Base-by-base conservation (phyloP, 2,888 invertebrate genomes). In the Monochamus alternatus region DNA sequence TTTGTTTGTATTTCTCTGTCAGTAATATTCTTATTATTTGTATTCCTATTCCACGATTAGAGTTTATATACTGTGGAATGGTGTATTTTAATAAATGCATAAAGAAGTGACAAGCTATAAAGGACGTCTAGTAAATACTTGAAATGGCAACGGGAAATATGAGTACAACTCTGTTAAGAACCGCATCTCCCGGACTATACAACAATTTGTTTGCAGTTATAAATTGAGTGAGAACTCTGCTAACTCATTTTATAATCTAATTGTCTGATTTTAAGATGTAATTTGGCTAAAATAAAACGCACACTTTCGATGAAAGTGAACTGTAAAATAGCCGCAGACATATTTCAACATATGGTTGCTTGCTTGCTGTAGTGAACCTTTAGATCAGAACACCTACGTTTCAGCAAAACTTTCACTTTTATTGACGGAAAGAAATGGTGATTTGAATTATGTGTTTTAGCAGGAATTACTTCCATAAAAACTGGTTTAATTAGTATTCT, bases 361-460 rank as follows among this genome's bases (percentile, higher is more conserved):
- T 73, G 77, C 73, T 47, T 72, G 67, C n/a, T 67, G 44, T 47
- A 52, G 70, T 75, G 31, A 47, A 38, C 58, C 71, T 75, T 74
- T 62, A 62, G 71, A 75, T 77, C 72, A 58, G 75, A 74, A 84
- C 84, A 81, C 85, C 85, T 84, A 84, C 85, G 80, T 83, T 82
- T 79, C 79, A 52, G 80, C 81, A 77, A 80, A 82, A 84, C 85
- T 86, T 86, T 86, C 86, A 86, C 86, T 86, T 85, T 85, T 85
- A 84, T 84, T 78, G 78, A 79, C 76, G 80, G 80, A 83, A 83
- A 84, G 82, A 84, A 84, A 83, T 84, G 83, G 77, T 77, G 80
- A 81, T 60, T 68, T 77, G 73, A 80, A 75, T 79, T 79, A 74
- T 74, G 74, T 59, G 65, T 74, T 70, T 78, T 77, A 71, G 71